Evolutionary conservation across 2,888 invertebrate genomes (phyloP).

Genomic region (Halictus quadricinctus): DNA sequence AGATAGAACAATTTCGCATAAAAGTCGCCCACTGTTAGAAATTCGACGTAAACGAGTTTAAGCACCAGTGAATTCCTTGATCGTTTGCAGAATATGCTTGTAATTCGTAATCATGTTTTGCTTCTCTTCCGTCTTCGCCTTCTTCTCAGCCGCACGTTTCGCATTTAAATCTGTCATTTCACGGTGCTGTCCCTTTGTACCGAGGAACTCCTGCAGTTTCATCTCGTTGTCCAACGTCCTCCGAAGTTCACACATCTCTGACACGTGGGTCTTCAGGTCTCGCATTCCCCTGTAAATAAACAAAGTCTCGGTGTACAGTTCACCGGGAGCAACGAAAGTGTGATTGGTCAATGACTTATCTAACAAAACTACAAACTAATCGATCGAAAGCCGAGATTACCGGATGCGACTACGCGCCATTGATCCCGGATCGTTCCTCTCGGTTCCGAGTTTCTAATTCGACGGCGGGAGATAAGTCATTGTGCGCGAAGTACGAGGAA

Average conservation of each 20-base stretch:
- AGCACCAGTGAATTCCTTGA: constrained; percentile 84
- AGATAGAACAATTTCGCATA: not conserved
- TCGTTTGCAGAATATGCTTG: constrained; percentile 89
- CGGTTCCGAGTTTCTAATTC: constrained; percentile 63
- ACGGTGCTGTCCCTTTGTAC: constrained; percentile 92
- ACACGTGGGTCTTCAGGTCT: constrained; percentile 84
- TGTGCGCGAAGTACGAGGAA: constrained; percentile 34
- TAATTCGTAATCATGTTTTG: constrained; percentile 89
- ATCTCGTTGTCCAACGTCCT: constrained; percentile 93
- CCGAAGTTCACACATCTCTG: constrained; percentile 94
- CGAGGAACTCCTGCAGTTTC: constrained; percentile 92
- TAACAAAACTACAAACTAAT: constrained; percentile 47
- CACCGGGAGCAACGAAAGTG: constrained; percentile 28
- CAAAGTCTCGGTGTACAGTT: not conserved
- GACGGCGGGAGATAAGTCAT: constrained; percentile 24
- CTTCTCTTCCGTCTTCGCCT: constrained; percentile 87
- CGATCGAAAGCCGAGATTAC: constrained; percentile 37
- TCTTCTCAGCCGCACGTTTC: constrained; percentile 88
- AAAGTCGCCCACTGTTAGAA: not conserved
- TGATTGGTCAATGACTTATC: constrained; percentile 9
- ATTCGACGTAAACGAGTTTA: not conserved
- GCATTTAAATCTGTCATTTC: constrained; percentile 89
- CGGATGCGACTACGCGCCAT: constrained; percentile 58
- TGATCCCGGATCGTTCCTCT: constrained; percentile 48
- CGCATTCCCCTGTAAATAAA: constrained; percentile 82